Evolutionary conservation across 2,888 invertebrate genomes (phyloP).

Genomic region (Diloba caeruleocephala): DNA sequence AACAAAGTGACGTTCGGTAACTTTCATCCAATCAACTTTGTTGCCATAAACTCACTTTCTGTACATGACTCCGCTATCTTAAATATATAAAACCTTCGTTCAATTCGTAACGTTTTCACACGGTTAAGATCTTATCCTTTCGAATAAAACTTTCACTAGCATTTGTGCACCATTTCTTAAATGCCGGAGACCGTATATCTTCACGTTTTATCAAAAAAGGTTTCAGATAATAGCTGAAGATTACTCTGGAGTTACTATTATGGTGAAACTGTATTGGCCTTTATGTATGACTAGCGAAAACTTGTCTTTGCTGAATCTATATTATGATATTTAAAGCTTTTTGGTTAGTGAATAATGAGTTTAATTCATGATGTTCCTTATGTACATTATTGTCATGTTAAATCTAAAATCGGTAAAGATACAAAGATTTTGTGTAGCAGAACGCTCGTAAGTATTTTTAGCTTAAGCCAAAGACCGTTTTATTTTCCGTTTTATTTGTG

Average conservation of each 20-base stretch:
- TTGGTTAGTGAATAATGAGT: too few relatives aligned
- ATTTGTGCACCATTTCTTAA: conserved; percentile 41
- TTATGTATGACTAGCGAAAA: conserved; percentile 24
- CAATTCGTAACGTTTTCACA: conserved; percentile 28
- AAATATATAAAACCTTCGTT: conserved; percentile 32
- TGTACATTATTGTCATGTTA: too few relatives aligned
- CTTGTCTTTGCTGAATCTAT: conserved; percentile 14
- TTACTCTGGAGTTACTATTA: conserved; percentile 33
- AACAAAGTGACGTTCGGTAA: neutral
- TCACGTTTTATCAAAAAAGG: conserved; percentile 43
- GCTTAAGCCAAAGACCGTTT: too few relatives aligned
- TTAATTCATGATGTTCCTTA: too few relatives aligned
- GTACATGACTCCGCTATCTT: conserved; percentile 13
- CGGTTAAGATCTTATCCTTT: conserved; percentile 31
- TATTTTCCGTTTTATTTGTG: too few relatives aligned
- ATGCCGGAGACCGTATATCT: conserved; percentile 39
- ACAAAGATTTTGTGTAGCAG: too few relatives aligned
- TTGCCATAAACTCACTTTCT: conserved; percentile 18
- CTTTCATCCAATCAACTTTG: conserved; percentile 3
- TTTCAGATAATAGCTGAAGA: conserved; percentile 33
- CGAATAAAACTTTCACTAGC: conserved; percentile 48
- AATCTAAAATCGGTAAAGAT: too few relatives aligned
- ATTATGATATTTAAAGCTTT: conserved; percentile 12
- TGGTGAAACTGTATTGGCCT: conserved; percentile 20
- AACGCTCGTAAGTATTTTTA: too few relatives aligned